These are phyloP conservation scores for Apotomis turbidana DNA, from an alignment of 2,888 invertebrate genomes.

Conservation along the genomic window DNA sequence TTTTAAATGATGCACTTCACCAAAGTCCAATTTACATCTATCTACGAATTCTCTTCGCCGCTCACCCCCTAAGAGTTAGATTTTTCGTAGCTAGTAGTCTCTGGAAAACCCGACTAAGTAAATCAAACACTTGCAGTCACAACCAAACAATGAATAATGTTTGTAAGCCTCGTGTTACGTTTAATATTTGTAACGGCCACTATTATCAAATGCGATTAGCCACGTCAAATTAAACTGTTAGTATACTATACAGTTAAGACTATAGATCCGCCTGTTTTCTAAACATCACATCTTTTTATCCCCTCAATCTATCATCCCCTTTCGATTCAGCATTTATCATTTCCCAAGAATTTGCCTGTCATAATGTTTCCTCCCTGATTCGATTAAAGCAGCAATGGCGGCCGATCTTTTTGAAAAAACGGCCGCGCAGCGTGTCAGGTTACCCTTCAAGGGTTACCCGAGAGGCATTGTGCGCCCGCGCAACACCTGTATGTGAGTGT, in stretches of 20 bases:
- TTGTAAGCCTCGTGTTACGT: too few relatives aligned
- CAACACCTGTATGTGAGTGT: slow-evolving; percentile 40
- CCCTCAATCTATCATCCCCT: slow-evolving; percentile 27
- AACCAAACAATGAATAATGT: too few relatives aligned
- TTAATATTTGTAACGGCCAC: too few relatives aligned
- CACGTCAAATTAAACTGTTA: too few relatives aligned
- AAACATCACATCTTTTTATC: slow-evolving; percentile 19
- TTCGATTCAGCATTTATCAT: slow-evolving; percentile 35
- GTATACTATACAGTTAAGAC: not conserved
- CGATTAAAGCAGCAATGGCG: slow-evolving; percentile 31
- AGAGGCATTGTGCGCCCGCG: slow-evolving; percentile 21
- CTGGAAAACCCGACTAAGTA: too few relatives aligned
- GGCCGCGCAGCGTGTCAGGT: slow-evolving; percentile 23
- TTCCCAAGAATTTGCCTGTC: slow-evolving; percentile 39
- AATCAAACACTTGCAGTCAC: too few relatives aligned
- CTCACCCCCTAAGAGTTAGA: too few relatives aligned
- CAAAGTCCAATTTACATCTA: too few relatives aligned
- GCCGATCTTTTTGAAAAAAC: slow-evolving; percentile 34
- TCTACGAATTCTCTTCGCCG: too few relatives aligned
- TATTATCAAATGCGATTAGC: too few relatives aligned
- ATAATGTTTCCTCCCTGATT: slow-evolving; percentile 38
- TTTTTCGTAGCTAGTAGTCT: too few relatives aligned
- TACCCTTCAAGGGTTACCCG: slow-evolving; percentile 32
- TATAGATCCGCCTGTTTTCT: slow-evolving; percentile 9
- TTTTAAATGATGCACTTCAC: too few relatives aligned